Evolutionary conservation across 2,797 vertebrate genomes (phyloP).

Genomic region (Neoniphon sammara): DNA sequence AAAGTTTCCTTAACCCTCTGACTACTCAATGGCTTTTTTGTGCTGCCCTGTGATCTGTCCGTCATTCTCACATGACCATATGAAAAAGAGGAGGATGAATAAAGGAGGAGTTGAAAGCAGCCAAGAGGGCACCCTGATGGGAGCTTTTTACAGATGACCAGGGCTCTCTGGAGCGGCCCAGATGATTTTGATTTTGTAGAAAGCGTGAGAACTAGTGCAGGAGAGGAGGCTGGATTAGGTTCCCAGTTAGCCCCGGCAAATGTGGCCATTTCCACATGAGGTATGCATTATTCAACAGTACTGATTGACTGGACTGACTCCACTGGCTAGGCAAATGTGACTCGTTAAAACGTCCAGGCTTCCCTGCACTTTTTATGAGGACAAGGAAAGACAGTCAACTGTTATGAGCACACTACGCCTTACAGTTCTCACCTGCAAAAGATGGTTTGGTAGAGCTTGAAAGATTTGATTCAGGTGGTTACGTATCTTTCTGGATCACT

Average conservation of each 20-base stretch:
- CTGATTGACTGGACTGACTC: slow-evolving; percentile 51
- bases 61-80: slow-evolving; percentile 67
- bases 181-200: slow-evolving; percentile 56
- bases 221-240: slow-evolving; percentile 49
- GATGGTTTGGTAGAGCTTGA: not conserved
- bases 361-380: slow-evolving; percentile 34
- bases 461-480: too few relatives aligned
- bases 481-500: too few relatives aligned
- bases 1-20: slow-evolving; percentile 83
- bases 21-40: slow-evolving; percentile 67
- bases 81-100: slow-evolving; percentile 50
- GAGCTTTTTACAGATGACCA: slow-evolving; percentile 65
- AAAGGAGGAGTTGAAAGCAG: slow-evolving; percentile 53
- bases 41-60: slow-evolving; percentile 72
- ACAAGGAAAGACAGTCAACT: slow-evolving; percentile 21
- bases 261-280: slow-evolving; percentile 59
- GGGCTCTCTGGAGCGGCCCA: slow-evolving; percentile 60
- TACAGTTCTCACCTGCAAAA: not conserved
- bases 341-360: slow-evolving; percentile 22
- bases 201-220: slow-evolving; percentile 57
- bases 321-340: slow-evolving; percentile 41
- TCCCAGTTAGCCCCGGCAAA: slow-evolving; percentile 56
- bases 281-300: slow-evolving; percentile 70
- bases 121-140: slow-evolving; percentile 63
- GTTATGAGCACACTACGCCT: not conserved